These are phyloP conservation scores for Trachelus stipa DNA, from an alignment of 2,888 invertebrate species.

Conservation along the genomic window DNA sequence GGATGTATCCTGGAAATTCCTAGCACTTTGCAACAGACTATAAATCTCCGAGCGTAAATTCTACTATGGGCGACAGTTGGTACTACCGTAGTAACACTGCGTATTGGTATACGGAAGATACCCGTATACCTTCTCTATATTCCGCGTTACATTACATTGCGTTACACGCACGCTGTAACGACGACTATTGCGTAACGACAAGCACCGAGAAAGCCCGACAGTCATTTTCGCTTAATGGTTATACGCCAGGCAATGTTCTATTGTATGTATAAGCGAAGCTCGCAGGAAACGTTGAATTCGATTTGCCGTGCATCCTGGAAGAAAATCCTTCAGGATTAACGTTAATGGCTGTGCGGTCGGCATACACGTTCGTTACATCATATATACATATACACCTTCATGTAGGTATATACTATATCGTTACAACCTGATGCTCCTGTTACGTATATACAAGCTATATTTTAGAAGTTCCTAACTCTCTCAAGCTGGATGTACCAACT, in stretches of 20 bases:
- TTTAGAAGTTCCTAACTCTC: constrained; percentile 24
- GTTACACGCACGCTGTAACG: constrained; percentile 14
- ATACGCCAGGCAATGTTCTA: neutral
- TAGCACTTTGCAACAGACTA: neutral
- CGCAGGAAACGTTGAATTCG: neutral
- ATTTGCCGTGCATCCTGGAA: neutral
- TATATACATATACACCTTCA: neutral
- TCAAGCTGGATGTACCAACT: constrained; percentile 35
- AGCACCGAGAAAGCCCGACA: constrained; percentile 27
- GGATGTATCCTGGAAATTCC: neutral
- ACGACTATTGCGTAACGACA: constrained; percentile 16
- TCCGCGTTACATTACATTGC: neutral
- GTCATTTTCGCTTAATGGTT: constrained; percentile 8
- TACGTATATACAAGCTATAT: constrained; percentile 19
- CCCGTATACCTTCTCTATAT: neutral
- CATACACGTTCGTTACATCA: neutral
- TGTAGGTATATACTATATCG: neutral
- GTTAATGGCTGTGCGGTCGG: constrained; percentile 23
- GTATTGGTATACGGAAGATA: neutral
- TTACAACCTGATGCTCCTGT: neutral
- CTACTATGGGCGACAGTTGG: neutral
- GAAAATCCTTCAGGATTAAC: neutral
- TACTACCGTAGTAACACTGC: neutral
- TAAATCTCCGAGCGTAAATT: neutral
- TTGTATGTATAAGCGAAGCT: neutral